Evolutionary conservation across 2,113 vertebrate genomes (phyloP).

Genomic region (Mormyrus lacerda): DNA sequence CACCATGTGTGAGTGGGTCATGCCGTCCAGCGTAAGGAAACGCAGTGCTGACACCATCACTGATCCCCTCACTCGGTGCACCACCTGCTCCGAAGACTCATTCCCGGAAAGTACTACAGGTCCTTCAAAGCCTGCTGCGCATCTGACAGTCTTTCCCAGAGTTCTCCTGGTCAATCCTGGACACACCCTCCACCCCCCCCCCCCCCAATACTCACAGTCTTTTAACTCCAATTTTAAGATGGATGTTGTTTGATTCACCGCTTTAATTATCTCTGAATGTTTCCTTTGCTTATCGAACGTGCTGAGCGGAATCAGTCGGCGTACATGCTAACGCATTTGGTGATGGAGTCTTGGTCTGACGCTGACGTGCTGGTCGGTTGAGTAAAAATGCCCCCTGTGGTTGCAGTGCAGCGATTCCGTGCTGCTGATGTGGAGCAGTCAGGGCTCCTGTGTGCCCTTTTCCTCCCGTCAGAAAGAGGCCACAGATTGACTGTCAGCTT

Average conservation of each 20-base stretch:
- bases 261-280: background rate
- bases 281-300: background rate
- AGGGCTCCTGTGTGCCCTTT: background rate
- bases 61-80: background rate
- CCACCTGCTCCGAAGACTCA: background rate
- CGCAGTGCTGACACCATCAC: background rate
- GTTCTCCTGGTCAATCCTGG: background rate
- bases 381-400: background rate
- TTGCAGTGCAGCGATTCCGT: background rate
- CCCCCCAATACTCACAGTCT: background rate
- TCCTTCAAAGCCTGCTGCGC: background rate
- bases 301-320: background rate
- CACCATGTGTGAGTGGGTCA: background rate
- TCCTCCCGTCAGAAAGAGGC: background rate
- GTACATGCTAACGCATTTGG: background rate
- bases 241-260: background rate
- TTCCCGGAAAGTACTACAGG: background rate
- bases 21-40: background rate
- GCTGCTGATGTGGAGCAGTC: background rate
- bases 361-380: background rate
- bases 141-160: background rate
- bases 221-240: background rate
- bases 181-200: too few species aligned
- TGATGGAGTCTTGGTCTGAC: background rate
- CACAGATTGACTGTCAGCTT: background rate